Conservation (phyloP, 1,140 invertebrate genomes). For the Meloidogyne floridensis region DNA sequence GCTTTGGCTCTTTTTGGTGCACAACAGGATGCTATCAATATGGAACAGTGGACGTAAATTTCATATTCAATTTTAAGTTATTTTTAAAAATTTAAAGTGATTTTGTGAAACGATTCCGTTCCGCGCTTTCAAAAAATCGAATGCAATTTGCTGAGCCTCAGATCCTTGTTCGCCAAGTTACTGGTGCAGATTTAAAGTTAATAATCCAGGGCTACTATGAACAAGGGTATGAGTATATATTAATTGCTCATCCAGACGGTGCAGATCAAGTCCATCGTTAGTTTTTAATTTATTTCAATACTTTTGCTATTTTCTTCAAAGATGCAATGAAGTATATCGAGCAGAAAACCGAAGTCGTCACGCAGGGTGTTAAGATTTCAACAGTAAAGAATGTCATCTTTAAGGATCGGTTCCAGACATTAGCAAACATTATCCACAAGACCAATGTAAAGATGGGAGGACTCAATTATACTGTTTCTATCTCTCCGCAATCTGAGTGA, state of each 20-base stretch:
- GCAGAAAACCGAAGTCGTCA: slow-evolving; percentile 31
- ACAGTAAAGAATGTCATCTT: slow-evolving; percentile 28
- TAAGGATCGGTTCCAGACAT: slow-evolving; percentile 30
- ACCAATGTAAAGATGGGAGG: slow-evolving; percentile 42
- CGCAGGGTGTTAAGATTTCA: slow-evolving; percentile 43
- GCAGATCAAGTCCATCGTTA: slow-evolving; percentile 23
- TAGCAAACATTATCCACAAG: slow-evolving; percentile 53
- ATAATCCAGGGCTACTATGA: neutral
- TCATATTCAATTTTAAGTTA: neutral
- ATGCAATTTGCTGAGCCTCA: slow-evolving; percentile 3
- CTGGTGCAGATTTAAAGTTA: neutral
- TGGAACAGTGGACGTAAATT: neutral
- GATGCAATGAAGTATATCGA: slow-evolving; percentile 45
- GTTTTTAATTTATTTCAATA: neutral
- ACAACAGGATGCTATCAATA: neutral
- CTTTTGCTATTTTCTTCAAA: slow-evolving; percentile 5
- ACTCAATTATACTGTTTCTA: slow-evolving; percentile 28
- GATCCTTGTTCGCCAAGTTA: neutral
- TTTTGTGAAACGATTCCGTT: neutral
- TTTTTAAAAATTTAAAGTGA: slow-evolving; percentile 9
- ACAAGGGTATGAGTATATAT: slow-evolving; percentile 20
- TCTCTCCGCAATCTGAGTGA: slow-evolving; percentile 10
- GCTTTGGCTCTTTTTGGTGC: neutral
- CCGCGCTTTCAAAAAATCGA: neutral
- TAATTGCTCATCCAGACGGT: slow-evolving; percentile 29